Evolutionary conservation across 2,797 vertebrate genomes (phyloP).

Genomic region (Gadopsis marmoratus): DNA sequence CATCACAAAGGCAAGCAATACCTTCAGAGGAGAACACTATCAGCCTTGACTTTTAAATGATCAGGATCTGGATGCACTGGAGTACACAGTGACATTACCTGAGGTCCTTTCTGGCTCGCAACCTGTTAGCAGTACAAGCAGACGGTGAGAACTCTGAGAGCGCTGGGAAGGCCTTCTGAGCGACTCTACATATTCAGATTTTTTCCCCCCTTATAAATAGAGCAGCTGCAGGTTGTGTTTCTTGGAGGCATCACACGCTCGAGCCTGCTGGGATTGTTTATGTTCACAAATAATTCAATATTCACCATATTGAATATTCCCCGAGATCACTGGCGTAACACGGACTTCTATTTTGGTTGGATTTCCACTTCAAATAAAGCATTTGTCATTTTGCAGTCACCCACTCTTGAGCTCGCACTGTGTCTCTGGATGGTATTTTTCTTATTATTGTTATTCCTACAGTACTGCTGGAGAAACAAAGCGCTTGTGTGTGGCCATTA

Average conservation of each 20-base stretch:
- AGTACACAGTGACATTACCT: conserved; percentile 1
- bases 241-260: conserved; percentile 29
- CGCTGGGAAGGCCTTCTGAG: neutral
- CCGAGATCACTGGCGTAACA: conserved; percentile 53
- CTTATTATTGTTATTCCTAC: conserved; percentile 44
- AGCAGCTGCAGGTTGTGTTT: conserved; percentile 52
- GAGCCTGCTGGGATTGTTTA: conserved; percentile 61
- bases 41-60: conserved; percentile 42
- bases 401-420: conserved; percentile 43
- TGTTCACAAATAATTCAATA: conserved; percentile 71
- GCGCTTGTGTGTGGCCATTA: conserved; percentile 58
- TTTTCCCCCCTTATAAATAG: conserved; percentile 5
- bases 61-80: neutral
- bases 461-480: conserved; percentile 59
- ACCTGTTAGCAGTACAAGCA: neutral
- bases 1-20: conserved; percentile 31
- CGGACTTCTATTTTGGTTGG: conserved; percentile 41
- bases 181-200: conserved; percentile 3
- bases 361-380: conserved; percentile 61
- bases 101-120: neutral
- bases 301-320: conserved; percentile 62
- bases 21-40: conserved; percentile 9
- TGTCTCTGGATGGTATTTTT: conserved; percentile 53
- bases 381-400: conserved; percentile 56
- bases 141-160: neutral